phyloP scores from a whole-genome alignment of 2,888 invertebrate species.

The Watsonalla binaria region DNA sequence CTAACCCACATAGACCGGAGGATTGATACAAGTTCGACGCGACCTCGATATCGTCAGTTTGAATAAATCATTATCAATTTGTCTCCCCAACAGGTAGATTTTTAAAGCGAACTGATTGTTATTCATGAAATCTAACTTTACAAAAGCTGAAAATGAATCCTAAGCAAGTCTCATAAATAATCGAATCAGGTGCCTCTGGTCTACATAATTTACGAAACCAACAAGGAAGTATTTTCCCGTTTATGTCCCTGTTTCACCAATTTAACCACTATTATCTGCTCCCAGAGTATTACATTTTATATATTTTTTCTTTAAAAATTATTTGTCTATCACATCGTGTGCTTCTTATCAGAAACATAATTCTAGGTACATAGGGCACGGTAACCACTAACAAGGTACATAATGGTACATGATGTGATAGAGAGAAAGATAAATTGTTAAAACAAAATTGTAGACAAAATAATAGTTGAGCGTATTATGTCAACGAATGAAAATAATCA shows the following conservation, averaged over 20 bases:
- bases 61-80: conserved; percentile 68
- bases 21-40: conserved; percentile 49
- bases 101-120: conserved; percentile 67
- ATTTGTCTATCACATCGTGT: no score
- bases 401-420: no score
- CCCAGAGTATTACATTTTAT: no score
- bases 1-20: conserved; percentile 55
- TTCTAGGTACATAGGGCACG: no score
- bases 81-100: conserved; percentile 70
- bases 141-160: conserved; percentile 72
- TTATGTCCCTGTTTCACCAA: conserved; percentile 13
- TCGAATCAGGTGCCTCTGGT: conserved; percentile 37
- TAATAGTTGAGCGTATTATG: not conserved
- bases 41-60: conserved; percentile 56
- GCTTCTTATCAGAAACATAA: no score
- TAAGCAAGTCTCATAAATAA: conserved; percentile 69
- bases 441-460: no score
- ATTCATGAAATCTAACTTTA: conserved; percentile 71
- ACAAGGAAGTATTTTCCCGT: conserved; percentile 25
- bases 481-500: not conserved
- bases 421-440: no score
- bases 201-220: conserved; percentile 37
- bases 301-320: no score
- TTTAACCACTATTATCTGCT: not conserved
- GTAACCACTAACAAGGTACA: no score